Evolutionary conservation across 2,113 vertebrate species (phyloP), one percentile per base, ranked within the genome.

Genomic region (Eulemur rufifrons): DNA sequence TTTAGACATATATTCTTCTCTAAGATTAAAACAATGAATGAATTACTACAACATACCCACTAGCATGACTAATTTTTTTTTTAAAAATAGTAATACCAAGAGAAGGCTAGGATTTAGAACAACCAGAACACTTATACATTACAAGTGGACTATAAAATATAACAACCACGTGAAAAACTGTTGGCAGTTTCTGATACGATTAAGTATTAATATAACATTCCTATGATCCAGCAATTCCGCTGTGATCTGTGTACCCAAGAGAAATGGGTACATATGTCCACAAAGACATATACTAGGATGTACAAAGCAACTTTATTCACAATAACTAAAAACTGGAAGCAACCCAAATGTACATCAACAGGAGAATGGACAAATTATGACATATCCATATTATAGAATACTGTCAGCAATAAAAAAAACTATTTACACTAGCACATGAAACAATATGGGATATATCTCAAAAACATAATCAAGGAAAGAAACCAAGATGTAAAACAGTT

Each of bases 161-260:
- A 83, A 66, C 13, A 89, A 68, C 10, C 52, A 63, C 54, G 73
- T 83, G 88, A 88, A 78, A 94, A 82, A 56, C 6, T 73, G 39
- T 37, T 71, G 42, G 13, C 17, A 69, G 13, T 80, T 89, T 89
- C 93, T 97, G 64, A 88, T 77, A 85, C 76, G 85, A 77, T 64
- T 56, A 92, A 77, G 34, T 2, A 54, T 54, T 54, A 54, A 54
- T 18, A 42, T 39, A 83, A 23, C 21, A 20, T 85, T 76, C n/a
- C 11, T 59, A 64, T n/a, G 21, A 81, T 37, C 61, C 25, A 89
- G 90, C 23, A 77, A 61, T 93, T 93, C 14, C 4, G 50, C 42
- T 85, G 32, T 83, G 56, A 42, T 78, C 17, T 88, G 50, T 63
- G 25, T 92, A 80, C 7, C 63, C 37, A 56, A 78, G 89, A 77